Percentiles rank a stretch among this genome's conserved stretches.
These are phyloP conservation scores for Phoebastria nigripes DNA, from an alignment of 2,797 vertebrate genomes.

Conservation along the genomic window DNA sequence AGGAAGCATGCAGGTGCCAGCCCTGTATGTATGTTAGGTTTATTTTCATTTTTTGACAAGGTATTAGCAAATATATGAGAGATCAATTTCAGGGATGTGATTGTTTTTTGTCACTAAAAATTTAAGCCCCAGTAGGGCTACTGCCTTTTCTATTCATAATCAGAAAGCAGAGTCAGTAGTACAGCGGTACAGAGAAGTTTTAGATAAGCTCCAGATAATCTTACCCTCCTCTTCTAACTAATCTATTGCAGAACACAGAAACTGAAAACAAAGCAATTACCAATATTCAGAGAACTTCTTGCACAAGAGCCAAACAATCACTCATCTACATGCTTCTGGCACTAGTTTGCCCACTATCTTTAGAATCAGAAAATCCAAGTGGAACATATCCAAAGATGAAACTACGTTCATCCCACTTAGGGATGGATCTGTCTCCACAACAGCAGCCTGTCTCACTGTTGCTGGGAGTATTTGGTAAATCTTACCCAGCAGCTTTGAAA, in stretches of 20 bases:
- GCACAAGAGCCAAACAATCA: background rate
- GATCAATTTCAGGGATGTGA: background rate
- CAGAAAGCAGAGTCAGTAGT: background rate
- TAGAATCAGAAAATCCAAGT: background rate
- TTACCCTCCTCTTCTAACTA: background rate
- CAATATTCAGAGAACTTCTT: background rate
- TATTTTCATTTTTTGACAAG: background rate
- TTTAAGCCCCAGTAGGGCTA: background rate
- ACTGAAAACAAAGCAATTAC: background rate
- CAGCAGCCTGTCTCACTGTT: background rate
- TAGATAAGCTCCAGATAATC: background rate
- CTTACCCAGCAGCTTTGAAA: background rate
- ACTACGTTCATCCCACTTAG: background rate
- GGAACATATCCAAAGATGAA: background rate
- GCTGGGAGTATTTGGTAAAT: background rate
- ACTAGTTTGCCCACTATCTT: background rate
- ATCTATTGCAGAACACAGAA: background rate
- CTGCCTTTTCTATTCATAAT: background rate
- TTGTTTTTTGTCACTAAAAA: background rate
- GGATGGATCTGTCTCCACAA: background rate
- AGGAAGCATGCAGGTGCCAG: background rate
- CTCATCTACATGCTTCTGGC: background rate
- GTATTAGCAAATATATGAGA: background rate
- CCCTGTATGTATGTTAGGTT: background rate
- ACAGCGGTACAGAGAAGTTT: background rate